These are phyloP conservation scores for Lithosia quadra DNA, from an alignment of 2,888 invertebrate species.

Conservation along the genomic window DNA sequence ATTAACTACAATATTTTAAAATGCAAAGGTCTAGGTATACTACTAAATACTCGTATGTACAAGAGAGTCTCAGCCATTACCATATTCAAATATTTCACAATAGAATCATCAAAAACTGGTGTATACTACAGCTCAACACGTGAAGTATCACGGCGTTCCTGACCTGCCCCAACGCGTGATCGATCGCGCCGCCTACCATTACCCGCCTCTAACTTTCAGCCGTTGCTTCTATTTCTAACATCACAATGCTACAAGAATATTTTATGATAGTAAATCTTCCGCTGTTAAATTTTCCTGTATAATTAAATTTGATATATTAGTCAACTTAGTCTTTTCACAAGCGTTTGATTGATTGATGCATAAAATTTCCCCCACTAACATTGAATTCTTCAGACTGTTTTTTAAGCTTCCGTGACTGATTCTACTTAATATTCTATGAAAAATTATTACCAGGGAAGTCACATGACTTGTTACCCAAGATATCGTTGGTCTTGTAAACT, in stretches of 20 bases:
- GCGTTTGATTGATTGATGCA: slow-evolving; percentile 13
- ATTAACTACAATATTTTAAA: background rate
- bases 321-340: slow-evolving; percentile 9
- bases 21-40: background rate
- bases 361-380: background rate
- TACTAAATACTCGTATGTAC: too few species aligned
- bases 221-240: slow-evolving; percentile 58
- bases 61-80: background rate
- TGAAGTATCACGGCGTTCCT: slow-evolving; percentile 57
- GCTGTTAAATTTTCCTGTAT: background rate
- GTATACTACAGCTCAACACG: slow-evolving; percentile 39
- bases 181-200: slow-evolving; percentile 75
- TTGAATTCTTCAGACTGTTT: background rate
- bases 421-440: background rate
- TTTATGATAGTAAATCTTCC: background rate
- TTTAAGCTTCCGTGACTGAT: background rate
- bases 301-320: background rate
- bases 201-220: slow-evolving; percentile 62
- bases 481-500: background rate
- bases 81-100: background rate
- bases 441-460: slow-evolving; percentile 18
- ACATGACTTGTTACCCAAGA: background rate
- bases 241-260: slow-evolving; percentile 9
- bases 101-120: background rate
- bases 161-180: slow-evolving; percentile 82